Conservation (phyloP, 2,113 vertebrate genomes). For the Callorhinus ursinus region DNA sequence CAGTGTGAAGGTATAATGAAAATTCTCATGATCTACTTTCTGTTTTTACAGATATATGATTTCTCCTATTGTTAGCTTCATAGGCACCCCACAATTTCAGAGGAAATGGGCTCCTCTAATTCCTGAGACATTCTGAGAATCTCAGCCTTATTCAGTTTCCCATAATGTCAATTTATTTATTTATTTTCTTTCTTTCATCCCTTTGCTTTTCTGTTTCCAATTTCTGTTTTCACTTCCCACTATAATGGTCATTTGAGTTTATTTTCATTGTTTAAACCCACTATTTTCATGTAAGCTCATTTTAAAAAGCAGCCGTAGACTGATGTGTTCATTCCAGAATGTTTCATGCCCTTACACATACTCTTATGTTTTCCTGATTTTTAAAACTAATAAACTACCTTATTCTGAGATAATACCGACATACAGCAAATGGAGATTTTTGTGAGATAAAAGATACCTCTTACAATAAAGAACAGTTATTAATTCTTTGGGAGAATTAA, state of each 20-base stretch:
- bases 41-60: neutral
- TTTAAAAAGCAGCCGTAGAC: neutral
- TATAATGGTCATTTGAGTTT: neutral
- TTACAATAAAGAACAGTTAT: neutral
- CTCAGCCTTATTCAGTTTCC: neutral
- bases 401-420: neutral
- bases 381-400: neutral
- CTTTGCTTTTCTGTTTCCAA: neutral
- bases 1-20: neutral
- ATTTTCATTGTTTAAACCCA: neutral
- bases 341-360: neutral
- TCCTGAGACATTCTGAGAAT: neutral
- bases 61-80: neutral
- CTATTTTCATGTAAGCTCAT: neutral
- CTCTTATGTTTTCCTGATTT: neutral
- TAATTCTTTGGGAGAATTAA: neutral
- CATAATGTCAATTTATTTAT: neutral
- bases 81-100: neutral
- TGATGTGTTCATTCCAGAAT: neutral
- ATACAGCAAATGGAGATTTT: neutral
- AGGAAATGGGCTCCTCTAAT: neutral
- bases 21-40: neutral
- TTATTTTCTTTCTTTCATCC: neutral
- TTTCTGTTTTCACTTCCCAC: neutral
- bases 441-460: neutral